These are phyloP conservation scores for Lutjanus argentimaculatus DNA, from an alignment of 2,797 vertebrate species.

Conservation along the genomic window DNA sequence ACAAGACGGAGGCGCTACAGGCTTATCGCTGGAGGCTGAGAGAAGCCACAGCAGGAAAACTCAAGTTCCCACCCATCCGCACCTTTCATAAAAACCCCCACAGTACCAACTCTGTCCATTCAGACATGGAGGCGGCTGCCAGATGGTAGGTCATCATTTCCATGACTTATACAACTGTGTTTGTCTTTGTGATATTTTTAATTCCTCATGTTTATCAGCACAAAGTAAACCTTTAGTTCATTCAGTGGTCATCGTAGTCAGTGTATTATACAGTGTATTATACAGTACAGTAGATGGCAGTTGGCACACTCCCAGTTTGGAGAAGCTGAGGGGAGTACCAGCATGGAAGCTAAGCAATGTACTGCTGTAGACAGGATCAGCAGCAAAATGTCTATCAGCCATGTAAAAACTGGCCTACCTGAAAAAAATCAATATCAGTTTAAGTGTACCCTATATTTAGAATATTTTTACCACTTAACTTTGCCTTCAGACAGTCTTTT, in stretches of 20 bases:
- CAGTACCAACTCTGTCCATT: slow-evolving; percentile 90
- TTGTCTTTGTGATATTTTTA: slow-evolving; percentile 46
- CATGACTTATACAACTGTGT: slow-evolving; percentile 7
- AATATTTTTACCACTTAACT: too few relatives aligned
- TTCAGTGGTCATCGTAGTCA: slow-evolving; percentile 2
- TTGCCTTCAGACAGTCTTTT: too few relatives aligned
- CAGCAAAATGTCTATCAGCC: too few relatives aligned
- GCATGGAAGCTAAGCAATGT: too few relatives aligned
- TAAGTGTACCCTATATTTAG: too few relatives aligned
- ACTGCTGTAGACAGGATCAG: too few relatives aligned
- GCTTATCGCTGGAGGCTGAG: slow-evolving; percentile 86
- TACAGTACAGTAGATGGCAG: too few relatives aligned
- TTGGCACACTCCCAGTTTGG: too few relatives aligned
- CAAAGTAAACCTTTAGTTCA: slow-evolving; percentile 1
- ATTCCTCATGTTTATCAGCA: slow-evolving; percentile 25
- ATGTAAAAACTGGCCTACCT: too few relatives aligned
- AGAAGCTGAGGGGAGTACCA: too few relatives aligned
- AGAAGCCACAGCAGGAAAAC: slow-evolving; percentile 83
- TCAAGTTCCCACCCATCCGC: slow-evolving; percentile 88
- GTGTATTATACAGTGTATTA: too few relatives aligned
- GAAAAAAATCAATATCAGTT: too few relatives aligned
- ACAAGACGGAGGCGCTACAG: slow-evolving; percentile 85
- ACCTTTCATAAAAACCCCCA: slow-evolving; percentile 87
- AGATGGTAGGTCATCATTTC: slow-evolving; percentile 83
- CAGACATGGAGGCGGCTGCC: slow-evolving; percentile 86